These are phyloP conservation scores for Trinorchestia longiramus DNA, from an alignment of 1,140 invertebrate species.

Conservation along the genomic window DNA sequence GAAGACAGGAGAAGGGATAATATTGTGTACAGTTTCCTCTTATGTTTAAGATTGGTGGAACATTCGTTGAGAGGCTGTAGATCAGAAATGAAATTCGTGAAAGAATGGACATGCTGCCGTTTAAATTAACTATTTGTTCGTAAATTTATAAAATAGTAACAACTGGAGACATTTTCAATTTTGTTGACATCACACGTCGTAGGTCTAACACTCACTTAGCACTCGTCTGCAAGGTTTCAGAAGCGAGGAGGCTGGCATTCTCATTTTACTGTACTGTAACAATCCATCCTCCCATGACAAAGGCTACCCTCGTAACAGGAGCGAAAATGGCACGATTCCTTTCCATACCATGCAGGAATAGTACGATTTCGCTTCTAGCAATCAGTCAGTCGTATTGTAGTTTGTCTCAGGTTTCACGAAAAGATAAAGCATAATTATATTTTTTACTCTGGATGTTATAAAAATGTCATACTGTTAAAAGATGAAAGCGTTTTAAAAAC, in stretches of 20 bases:
- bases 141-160: not conserved
- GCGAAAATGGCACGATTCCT: not conserved
- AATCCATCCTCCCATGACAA: not conserved
- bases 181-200: not conserved
- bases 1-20: not conserved
- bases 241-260: not conserved
- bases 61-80: not conserved
- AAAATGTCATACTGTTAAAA: not conserved
- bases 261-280: not conserved
- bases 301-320: not conserved
- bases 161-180: not conserved
- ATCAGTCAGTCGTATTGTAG: not conserved
- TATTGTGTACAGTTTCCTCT: not conserved
- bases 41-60: not conserved
- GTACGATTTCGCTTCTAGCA: not conserved
- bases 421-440: not conserved
- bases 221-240: not conserved
- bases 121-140: too few species aligned
- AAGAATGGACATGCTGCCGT: not conserved
- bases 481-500: too few species aligned
- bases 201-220: not conserved
- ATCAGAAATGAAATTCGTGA: not conserved
- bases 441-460: not conserved
- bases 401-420: not conserved
- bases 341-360: not conserved